These are phyloP conservation scores for Pluvialis apricaria DNA, from an alignment of 2,113 vertebrate genomes.

Conservation along the genomic window DNA sequence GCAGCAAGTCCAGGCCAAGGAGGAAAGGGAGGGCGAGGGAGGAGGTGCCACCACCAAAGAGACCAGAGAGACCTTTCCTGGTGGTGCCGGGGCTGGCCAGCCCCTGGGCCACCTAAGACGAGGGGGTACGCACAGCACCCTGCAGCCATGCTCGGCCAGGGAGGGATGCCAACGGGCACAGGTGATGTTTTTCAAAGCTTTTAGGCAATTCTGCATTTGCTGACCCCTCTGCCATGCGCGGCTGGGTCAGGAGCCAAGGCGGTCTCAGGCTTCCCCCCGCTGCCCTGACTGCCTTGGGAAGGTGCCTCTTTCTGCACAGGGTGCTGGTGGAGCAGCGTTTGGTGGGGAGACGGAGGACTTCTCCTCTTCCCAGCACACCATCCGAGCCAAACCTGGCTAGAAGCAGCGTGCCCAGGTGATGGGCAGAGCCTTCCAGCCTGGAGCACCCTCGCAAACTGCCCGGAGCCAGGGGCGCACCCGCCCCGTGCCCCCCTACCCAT, in stretches of 20 bases:
- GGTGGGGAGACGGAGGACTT: rapidly evolving
- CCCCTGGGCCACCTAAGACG: rapidly evolving
- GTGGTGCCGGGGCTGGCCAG: background rate
- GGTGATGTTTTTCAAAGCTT: background rate
- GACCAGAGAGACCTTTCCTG: background rate
- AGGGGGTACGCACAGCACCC: background rate
- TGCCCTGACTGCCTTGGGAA: background rate
- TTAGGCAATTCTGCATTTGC: background rate
- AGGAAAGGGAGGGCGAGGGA: background rate
- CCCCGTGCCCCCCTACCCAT: background rate
- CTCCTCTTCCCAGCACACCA: background rate
- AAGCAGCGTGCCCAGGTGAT: background rate
- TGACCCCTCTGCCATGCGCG: background rate
- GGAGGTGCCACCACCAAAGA: background rate
- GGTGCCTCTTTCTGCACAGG: too few relatives aligned
- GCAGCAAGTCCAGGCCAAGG: background rate
- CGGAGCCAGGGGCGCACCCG: rapidly evolving
- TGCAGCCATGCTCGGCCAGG: rapidly evolving
- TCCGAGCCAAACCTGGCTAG: background rate
- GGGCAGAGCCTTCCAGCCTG: background rate
- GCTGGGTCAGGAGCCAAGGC: background rate
- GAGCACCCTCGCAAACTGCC: background rate
- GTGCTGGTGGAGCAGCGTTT: background rate
- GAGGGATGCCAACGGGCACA: background rate
- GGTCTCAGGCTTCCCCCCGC: background rate